Evolutionary conservation across 2,797 vertebrate genomes (phyloP).

Genomic region (Allobates femoralis): DNA sequence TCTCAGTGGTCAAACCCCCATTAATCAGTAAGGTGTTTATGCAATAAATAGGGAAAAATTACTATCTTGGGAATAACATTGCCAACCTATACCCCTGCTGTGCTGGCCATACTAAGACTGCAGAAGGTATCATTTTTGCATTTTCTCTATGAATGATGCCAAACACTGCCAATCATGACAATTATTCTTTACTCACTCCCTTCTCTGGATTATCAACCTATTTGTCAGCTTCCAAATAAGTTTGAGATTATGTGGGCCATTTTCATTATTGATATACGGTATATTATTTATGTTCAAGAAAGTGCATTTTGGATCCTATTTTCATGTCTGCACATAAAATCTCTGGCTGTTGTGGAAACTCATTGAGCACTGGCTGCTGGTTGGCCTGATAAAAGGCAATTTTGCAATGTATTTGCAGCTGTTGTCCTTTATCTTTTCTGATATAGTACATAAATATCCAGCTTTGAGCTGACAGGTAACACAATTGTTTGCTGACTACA

Average conservation of each 20-base stretch:
- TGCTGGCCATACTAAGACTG: background rate
- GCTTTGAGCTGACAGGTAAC: slow-evolving; percentile 31
- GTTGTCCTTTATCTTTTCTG: slow-evolving; percentile 29
- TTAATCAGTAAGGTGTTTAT: too few relatives aligned
- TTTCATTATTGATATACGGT: background rate
- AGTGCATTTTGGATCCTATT: background rate
- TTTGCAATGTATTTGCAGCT: slow-evolving; percentile 21
- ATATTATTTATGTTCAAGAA: background rate
- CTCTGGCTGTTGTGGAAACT: background rate
- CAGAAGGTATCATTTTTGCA: background rate
- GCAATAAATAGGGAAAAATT: too few relatives aligned
- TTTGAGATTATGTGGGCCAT: background rate
- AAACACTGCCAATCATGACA: background rate
- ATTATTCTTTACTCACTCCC: background rate
- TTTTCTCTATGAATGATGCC: background rate
- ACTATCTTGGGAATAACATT: too few relatives aligned
- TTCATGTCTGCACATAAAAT: slow-evolving; percentile 2
- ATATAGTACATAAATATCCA: slow-evolving; percentile 40
- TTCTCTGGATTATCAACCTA: background rate
- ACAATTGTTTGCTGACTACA: background rate
- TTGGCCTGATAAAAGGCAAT: slow-evolving; percentile 31
- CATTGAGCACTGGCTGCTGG: background rate
- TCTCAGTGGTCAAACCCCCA: too few relatives aligned
- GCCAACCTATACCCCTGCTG: too few relatives aligned
- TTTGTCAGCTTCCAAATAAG: background rate